These are phyloP conservation scores for Nicator chloris DNA, from an alignment of 2,113 vertebrate genomes.

Conservation along the genomic window DNA sequence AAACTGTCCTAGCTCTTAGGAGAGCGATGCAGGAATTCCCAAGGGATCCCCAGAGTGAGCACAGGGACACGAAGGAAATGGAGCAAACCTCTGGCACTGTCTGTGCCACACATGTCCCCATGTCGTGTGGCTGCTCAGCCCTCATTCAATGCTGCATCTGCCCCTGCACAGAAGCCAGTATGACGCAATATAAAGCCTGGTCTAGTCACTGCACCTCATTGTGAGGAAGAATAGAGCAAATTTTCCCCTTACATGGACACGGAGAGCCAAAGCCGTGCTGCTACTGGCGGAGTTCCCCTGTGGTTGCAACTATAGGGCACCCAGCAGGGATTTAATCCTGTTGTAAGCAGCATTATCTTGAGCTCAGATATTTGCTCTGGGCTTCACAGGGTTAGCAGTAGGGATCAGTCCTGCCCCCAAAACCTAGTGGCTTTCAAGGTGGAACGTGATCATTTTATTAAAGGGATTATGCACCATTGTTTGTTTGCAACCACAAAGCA, in stretches of 20 bases:
- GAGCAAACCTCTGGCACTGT: neutral
- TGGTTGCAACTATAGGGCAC: constrained; percentile 21
- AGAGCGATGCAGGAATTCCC: rapidly evolving
- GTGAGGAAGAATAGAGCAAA: constrained; percentile 23
- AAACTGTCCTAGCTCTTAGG: neutral
- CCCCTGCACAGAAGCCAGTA: neutral
- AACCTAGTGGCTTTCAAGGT: constrained; percentile 36
- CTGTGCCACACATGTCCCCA: neutral
- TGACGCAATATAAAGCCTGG: neutral
- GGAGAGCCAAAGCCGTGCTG: neutral
- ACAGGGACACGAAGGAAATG: neutral
- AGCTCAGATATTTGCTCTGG: constrained; percentile 51
- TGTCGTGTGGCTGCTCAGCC: neutral
- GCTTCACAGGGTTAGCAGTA: constrained; percentile 45
- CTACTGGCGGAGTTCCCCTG: constrained; percentile 13
- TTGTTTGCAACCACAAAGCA: constrained; percentile 46
- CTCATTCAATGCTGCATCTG: neutral
- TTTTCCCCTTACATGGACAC: constrained; percentile 59
- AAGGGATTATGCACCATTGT: constrained; percentile 42
- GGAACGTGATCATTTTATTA: constrained; percentile 47
- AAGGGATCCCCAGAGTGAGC: neutral
- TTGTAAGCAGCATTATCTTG: constrained; percentile 58
- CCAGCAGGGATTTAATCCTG: constrained; percentile 57
- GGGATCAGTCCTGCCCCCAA: constrained; percentile 34
- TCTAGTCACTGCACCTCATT: constrained; percentile 42